Evolutionary conservation across 1,140 invertebrate genomes (phyloP).

Genomic region (Ceratosolen fusciceps): DNA sequence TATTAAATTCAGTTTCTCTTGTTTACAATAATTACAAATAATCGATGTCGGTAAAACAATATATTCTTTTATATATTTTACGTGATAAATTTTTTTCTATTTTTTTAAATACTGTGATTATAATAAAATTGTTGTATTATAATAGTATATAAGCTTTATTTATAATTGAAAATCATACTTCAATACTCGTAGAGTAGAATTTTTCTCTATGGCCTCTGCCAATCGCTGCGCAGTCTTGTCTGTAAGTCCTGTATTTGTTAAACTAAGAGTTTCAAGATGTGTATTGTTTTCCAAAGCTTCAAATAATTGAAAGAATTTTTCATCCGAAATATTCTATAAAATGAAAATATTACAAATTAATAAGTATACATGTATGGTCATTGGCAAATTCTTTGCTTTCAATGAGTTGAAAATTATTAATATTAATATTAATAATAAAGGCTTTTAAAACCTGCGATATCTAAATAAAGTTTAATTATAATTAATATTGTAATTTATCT

Average conservation of each 20-base stretch:
- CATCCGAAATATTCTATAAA: constrained; percentile 94
- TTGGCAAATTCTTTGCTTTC: no score
- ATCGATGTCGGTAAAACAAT: no score
- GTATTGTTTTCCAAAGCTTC: constrained; percentile 91
- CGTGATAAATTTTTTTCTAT: no score
- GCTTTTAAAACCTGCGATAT: no score
- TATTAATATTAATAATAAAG: no score
- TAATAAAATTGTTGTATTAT: constrained; percentile 22
- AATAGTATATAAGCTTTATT: neutral
- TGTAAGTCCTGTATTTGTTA: constrained; percentile 94
- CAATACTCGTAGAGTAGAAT: constrained; percentile 88
- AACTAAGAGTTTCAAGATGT: constrained; percentile 89
- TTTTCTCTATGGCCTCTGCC: constrained; percentile 88
- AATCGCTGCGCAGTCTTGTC: constrained; percentile 89
- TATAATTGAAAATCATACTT: constrained; percentile 74
- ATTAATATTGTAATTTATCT: neutral
- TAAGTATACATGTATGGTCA: neutral
- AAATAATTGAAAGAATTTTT: constrained; percentile 93
- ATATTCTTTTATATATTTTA: no score
- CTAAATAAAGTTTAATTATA: neutral
- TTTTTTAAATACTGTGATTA: no score
- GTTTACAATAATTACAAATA: no score
- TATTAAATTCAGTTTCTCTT: no score
- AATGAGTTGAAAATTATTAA: no score
- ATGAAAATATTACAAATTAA: constrained; percentile 4